Percentiles rank a stretch among this genome's conserved stretches.
phyloP scores from a whole-genome alignment of 2,113 vertebrate genomes.

The Psettodes erumei region DNA sequence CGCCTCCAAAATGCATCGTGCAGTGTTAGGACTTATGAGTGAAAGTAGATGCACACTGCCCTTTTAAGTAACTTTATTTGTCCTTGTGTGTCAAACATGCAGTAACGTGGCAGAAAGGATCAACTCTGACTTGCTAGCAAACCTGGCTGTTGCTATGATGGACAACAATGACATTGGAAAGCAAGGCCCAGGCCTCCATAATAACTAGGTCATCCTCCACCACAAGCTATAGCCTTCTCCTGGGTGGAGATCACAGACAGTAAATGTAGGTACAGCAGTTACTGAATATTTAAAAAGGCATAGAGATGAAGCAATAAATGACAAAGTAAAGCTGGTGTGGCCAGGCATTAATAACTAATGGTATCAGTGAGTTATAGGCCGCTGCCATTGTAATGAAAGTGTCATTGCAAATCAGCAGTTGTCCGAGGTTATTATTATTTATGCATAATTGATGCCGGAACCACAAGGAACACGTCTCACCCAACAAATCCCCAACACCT shows the following conservation, averaged over 20 bases:
- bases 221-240: constrained; percentile 71
- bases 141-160: constrained; percentile 45
- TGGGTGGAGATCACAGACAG: constrained; percentile 79
- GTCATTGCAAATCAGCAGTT: constrained; percentile 89
- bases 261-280: constrained; percentile 87
- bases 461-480: constrained; percentile 79
- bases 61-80: background rate
- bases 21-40: too few relatives aligned
- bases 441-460: constrained; percentile 87
- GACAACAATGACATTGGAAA: constrained; percentile 60
- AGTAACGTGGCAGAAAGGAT: constrained; percentile 28
- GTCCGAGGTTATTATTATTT: constrained; percentile 88
- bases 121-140: constrained; percentile 21
- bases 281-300: constrained; percentile 88
- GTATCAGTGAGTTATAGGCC: constrained; percentile 83
- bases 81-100: background rate
- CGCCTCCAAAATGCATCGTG: background rate
- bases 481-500: constrained; percentile 76
- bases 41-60: background rate
- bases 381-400: constrained; percentile 86
- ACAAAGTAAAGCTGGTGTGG: constrained; percentile 87
- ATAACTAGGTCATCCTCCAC: constrained; percentile 73
- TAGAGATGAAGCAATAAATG: constrained; percentile 88
- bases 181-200: constrained; percentile 58
- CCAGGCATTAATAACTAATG: constrained; percentile 87